Evolutionary conservation across 1,140 invertebrate genomes (phyloP).

Genomic region (Solen grandis): DNA sequence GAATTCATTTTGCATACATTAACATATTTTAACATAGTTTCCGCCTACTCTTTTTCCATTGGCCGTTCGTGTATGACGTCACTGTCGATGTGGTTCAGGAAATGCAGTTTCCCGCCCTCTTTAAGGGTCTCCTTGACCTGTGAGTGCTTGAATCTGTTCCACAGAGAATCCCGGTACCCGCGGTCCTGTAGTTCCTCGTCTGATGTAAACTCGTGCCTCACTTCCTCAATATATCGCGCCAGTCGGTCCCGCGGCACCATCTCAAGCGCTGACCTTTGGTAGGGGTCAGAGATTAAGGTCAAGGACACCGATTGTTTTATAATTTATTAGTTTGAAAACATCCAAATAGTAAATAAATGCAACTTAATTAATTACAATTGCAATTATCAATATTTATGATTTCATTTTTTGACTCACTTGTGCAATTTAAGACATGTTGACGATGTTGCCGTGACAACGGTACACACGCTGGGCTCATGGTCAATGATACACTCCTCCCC

Average conservation of each 20-base stretch:
- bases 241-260: conserved; percentile 68
- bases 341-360: too few relatives aligned
- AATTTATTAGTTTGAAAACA: neutral
- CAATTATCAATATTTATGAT: too few relatives aligned
- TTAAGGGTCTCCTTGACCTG: conserved; percentile 62
- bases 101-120: conserved; percentile 67
- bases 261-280: conserved; percentile 64
- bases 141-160: conserved; percentile 71
- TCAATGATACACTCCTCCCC: conserved; percentile 71
- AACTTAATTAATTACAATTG: too few relatives aligned
- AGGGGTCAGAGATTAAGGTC: too few relatives aligned
- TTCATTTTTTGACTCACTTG: too few relatives aligned
- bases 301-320: too few relatives aligned
- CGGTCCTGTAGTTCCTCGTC: conserved; percentile 65
- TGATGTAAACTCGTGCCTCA: conserved; percentile 60
- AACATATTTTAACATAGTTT: too few relatives aligned
- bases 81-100: conserved; percentile 54
- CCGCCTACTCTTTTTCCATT: conserved; percentile 61
- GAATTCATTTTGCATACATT: too few relatives aligned
- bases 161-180: conserved; percentile 67
- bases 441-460: conserved; percentile 60
- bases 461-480: conserved; percentile 57
- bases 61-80: conserved; percentile 57
- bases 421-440: conserved; percentile 62
- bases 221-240: conserved; percentile 54